Conservation (phyloP, 2,113 vertebrate species). For the Gasterosteus aculeatus region DNA sequence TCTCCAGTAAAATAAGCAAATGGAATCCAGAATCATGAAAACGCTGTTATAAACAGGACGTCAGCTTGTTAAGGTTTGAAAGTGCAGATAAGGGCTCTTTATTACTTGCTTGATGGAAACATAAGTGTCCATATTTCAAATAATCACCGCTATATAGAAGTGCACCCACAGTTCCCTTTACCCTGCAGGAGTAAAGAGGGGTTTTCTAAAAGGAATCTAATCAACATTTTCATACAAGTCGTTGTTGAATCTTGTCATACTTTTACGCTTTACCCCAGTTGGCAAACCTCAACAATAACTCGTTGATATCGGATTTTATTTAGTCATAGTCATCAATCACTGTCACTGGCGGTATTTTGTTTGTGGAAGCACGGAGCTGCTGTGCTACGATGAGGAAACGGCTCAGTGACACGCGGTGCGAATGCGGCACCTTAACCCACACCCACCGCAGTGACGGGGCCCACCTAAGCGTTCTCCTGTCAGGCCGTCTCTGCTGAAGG, state of each 20-base stretch:
- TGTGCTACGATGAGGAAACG: slow-evolving; percentile 35
- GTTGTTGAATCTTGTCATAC: background rate
- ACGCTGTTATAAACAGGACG: slow-evolving; percentile 1
- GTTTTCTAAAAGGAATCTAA: too few species aligned
- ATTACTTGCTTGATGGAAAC: background rate
- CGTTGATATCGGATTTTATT: background rate
- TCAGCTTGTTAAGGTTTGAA: slow-evolving; percentile 4
- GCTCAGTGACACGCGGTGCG: slow-evolving; percentile 40
- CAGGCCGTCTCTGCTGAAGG: slow-evolving; percentile 15
- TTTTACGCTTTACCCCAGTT: background rate
- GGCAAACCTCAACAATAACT: background rate
- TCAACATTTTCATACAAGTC: too few species aligned
- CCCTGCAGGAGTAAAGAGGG: background rate
- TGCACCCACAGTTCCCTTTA: too few species aligned
- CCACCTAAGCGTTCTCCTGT: slow-evolving; percentile 38
- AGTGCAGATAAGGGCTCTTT: background rate
- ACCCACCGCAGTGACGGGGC: slow-evolving; percentile 38
- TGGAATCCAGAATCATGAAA: slow-evolving; percentile 1
- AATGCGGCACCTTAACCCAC: slow-evolving; percentile 38
- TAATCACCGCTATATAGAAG: background rate
- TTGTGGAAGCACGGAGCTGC: background rate
- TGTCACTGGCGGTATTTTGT: slow-evolving; percentile 38
- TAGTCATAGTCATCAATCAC: background rate
- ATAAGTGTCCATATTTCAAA: background rate
- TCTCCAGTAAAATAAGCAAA: background rate